Conservation (phyloP, 2,797 vertebrate genomes). For the Mus caroli region DNA sequence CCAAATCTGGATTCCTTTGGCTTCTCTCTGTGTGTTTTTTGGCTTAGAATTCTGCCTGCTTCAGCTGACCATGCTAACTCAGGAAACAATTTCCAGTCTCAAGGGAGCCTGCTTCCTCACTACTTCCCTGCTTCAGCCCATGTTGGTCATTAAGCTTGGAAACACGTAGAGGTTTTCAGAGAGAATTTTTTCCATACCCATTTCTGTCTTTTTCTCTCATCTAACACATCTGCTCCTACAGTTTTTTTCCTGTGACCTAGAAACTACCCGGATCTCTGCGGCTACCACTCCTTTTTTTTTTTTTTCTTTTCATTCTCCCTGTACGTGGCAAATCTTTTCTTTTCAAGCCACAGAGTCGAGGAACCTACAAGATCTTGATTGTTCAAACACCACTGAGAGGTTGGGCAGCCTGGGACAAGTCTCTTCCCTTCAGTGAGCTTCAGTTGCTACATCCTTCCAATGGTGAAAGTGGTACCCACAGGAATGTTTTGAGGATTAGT, state of each 20-base stretch:
- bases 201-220: conserved; percentile 43
- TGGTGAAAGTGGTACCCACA: conserved; percentile 40
- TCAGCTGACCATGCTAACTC: conserved; percentile 61
- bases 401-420: not conserved
- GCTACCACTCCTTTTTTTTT: not conserved
- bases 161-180: conserved; percentile 34
- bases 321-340: conserved; percentile 5
- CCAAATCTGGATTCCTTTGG: conserved; percentile 15
- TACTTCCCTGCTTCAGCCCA: conserved; percentile 38
- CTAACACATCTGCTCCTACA: not conserved
- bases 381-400: conserved; percentile 2
- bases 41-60: conserved; percentile 57
- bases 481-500: conserved; percentile 55
- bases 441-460: not conserved
- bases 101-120: conserved; percentile 38
- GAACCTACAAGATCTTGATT: not conserved
- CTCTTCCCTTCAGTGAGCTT: not conserved
- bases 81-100: conserved; percentile 72
- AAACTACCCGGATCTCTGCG: conserved; percentile 12
- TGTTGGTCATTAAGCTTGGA: conserved; percentile 48
- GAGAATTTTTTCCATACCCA: not conserved
- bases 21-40: conserved; percentile 59
- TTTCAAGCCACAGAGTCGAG: conserved; percentile 41
- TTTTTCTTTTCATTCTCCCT: not conserved
- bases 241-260: conserved; percentile 24